Percentiles rank a stretch among this genome's conserved stretches.
Evolutionary conservation across 2,888 invertebrate genomes (phyloP).

Genomic region (Acanthoscelides obtectus): DNA sequence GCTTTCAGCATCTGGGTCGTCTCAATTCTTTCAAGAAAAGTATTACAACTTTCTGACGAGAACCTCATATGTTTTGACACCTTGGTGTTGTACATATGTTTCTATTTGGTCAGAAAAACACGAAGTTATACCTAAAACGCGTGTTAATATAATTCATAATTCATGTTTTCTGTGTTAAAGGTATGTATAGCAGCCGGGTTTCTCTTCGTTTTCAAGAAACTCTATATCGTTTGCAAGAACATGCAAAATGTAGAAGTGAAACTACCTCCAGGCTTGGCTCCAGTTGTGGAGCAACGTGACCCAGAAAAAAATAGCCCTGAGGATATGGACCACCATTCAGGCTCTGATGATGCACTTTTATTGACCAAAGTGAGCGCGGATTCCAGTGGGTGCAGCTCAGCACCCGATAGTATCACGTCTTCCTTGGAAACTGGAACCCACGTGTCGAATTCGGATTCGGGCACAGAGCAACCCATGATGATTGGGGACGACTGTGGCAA

Average conservation of each 20-base stretch:
- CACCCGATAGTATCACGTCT: constrained; percentile 54
- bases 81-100: too few species aligned
- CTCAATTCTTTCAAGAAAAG: too few species aligned
- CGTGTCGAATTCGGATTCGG: constrained; percentile 48
- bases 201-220: constrained; percentile 38
- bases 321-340: constrained; percentile 28
- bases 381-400: constrained; percentile 56
- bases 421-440: constrained; percentile 52
- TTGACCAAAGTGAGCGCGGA: constrained; percentile 43
- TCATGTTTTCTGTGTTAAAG: neutral
- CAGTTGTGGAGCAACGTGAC: constrained; percentile 21
- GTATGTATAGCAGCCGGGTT: neutral
- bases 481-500: constrained; percentile 25
- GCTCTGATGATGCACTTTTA: constrained; percentile 39
- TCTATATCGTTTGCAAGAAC: constrained; percentile 55
- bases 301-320: constrained; percentile 36
- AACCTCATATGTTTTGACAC: too few species aligned
- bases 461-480: constrained; percentile 42
- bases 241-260: constrained; percentile 67
- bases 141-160: too few species aligned
- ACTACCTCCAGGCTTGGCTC: constrained; percentile 60
- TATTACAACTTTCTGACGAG: too few species aligned
- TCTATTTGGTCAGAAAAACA: too few species aligned
- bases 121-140: too few species aligned
- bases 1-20: too few species aligned